Percentiles rank a stretch among this genome's conserved stretches.
Conservation (phyloP, 2,797 vertebrate species). For the Scyliorhinus canicula region DNA sequence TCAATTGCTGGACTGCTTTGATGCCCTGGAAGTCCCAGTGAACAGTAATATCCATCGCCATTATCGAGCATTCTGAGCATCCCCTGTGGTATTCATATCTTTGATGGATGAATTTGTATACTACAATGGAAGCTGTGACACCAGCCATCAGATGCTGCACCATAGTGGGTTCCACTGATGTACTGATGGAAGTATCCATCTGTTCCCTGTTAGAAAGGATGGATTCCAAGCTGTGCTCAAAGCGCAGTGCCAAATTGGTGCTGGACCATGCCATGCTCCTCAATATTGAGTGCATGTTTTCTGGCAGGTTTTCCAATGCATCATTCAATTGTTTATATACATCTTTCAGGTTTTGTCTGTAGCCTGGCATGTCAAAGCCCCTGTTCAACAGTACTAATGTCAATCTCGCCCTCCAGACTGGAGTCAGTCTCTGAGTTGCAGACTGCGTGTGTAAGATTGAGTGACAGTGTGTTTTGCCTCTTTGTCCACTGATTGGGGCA, state of each 20-base stretch:
- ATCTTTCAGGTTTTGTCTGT: background rate
- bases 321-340: background rate
- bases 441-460: background rate
- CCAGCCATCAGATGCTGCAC: no score
- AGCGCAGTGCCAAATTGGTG: background rate
- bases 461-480: background rate
- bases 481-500: background rate
- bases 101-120: no score
- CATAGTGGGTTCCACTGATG: no score
- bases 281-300: background rate
- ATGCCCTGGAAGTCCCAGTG: no score
- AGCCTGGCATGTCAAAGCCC: background rate
- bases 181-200: no score
- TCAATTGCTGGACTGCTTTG: no score
- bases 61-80: no score
- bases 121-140: no score
- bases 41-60: no score
- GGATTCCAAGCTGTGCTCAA: background rate
- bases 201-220: background rate
- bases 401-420: background rate
- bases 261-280: background rate
- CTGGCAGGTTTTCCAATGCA: background rate
- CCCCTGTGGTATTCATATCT: no score
- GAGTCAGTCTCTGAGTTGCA: background rate
- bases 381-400: background rate